Evolutionary conservation across 2,113 vertebrate species (phyloP), one percentile per base, ranked within the genome.

Genomic region (Dendropsophus ebraccatus): DNA sequence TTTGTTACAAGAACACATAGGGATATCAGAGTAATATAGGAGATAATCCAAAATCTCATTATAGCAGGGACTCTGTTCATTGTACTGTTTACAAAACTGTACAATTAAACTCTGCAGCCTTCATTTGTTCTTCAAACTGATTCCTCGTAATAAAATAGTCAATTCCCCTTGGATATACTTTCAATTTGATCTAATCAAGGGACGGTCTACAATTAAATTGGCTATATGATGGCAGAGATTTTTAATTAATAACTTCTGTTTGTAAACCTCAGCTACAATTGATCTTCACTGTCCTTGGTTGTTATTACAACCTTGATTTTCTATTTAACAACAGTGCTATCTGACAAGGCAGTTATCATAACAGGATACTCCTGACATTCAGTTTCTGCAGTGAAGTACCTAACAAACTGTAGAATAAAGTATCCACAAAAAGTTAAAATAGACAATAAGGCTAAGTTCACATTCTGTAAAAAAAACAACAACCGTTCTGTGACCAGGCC

Each of bases 261-360:
- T 81, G 62, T 52, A 54, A 69, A 62, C 32, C 65, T 32, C 47
- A 56, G 41, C 6, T 60, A 37, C 23, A 25, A 32, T 19, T 79
- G 56, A 79, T 58, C 84, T 80, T 80, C 32, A 45, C 47, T 60
- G 84, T 86, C 67, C 84, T 81, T 86, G 84, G 62, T 60, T 86
- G 70, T 19, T 60, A 70, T 54, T 86, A 21, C 49, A 80, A 60
- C 84, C 65, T 81, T 86, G 49, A n/a, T n/a, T 35, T 47, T 83
- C 70, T 83, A 30, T n/a, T n/a, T n/a, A n/a, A n/a, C 47, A 35
- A 10, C 41, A 37, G 35, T 49, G 7, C 50, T 32, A 58, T 54
- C 32, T 45, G 47, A n/a, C 52, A 84, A 58, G 70, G 32, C 70
- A 75, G 60, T 84, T 60, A 49, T 62, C 35, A 21, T 37, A 73